Base-by-base conservation (phyloP, 2,113 vertebrate genomes). In the Callithrix jacchus region DNA sequence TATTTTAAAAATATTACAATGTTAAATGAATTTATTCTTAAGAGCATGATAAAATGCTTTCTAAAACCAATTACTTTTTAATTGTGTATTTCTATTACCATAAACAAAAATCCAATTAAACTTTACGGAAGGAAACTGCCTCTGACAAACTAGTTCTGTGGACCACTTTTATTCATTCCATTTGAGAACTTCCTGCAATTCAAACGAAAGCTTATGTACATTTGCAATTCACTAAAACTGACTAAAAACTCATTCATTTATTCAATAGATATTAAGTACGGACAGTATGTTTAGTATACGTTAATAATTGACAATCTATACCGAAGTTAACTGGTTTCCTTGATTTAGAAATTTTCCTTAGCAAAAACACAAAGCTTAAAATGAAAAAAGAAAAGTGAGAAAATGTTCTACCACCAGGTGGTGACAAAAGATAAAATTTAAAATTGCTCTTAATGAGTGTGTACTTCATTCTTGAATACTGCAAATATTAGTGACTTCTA, bases 351-450 rank as follows among this genome's bases (percentile, higher is more conserved):
- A 80, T 87, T 94, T 96, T 74, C 35, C 30, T 68, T 52, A 90
- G 71, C 49, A 74, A 68, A 18, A 66, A 58, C 17, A 77, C 21
- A n/a, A 70, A 56, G 23, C 70, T 70, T 71, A 13, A 81, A 58
- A 7, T 0, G 1, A 10, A 68, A 45, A 45, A 42, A 82, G 2
- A 52, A 23, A 35, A 25, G 12, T 58, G 17, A 74, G 49, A 92
- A 92, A 94, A 93, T 20, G 5, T 96, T 61, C 40, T 68, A 71
- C 96, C 97, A 90, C 87, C 87, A 97, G 97, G 90, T 71, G 97
- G 97, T 20, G 92, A 93, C 88, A 97, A 92, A 97, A 73, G 87
- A 96, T 86, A 95, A 97, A 94, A 87, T 97, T 97, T 97, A 13
- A 91, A 87, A 14, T 68, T 5, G 18, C 2, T 52, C 37, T 16